These are phyloP conservation scores for Crotalus tigris DNA, from an alignment of 2,113 vertebrate genomes.

Conservation along the genomic window DNA sequence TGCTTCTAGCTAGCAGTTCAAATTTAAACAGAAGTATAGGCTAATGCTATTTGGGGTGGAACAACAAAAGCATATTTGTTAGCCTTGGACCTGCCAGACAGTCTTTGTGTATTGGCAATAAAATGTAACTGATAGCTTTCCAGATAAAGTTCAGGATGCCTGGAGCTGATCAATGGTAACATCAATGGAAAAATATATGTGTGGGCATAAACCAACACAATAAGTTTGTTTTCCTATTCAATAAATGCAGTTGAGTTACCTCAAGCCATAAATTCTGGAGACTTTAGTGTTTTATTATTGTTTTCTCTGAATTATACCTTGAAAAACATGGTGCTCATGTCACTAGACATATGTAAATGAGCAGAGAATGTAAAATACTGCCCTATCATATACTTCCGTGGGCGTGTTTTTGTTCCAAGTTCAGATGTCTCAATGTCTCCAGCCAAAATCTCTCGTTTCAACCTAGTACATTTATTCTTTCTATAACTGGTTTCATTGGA, in stretches of 20 bases:
- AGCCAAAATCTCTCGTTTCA: slow-evolving; percentile 28
- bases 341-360: neutral
- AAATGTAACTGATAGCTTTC: neutral
- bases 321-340: neutral
- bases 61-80: neutral
- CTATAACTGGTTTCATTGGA: slow-evolving; percentile 26
- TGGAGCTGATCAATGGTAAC: neutral
- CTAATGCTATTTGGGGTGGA: neutral
- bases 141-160: neutral
- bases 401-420: neutral
- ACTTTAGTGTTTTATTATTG: slow-evolving; percentile 26
- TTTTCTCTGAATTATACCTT: slow-evolving; percentile 10
- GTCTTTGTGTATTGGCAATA: neutral
- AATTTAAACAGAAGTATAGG: neutral
- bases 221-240: neutral
- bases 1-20: neutral
- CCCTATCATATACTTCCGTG: neutral
- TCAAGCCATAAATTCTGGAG: neutral
- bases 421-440: neutral
- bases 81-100: neutral
- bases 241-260: neutral
- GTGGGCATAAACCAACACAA: neutral
- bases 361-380: neutral
- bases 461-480: slow-evolving; percentile 22
- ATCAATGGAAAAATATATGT: neutral